Evolutionary conservation across 2,888 invertebrate genomes (phyloP).

Genomic region (Parthenolecanium corni): DNA sequence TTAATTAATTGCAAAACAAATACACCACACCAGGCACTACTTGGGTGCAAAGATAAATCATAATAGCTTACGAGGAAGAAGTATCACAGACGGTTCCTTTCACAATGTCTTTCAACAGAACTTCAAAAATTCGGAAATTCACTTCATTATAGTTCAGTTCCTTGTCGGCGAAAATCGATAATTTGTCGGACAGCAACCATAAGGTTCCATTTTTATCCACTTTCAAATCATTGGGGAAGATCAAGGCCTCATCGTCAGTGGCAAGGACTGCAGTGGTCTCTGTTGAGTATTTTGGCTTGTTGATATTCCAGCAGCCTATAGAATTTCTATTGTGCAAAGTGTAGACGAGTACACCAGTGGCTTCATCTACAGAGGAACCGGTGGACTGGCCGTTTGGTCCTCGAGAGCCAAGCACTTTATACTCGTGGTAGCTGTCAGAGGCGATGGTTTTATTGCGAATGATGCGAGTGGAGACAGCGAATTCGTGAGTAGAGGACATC

Average conservation of each 20-base stretch:
- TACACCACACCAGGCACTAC: no score
- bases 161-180: slow-evolving; percentile 61
- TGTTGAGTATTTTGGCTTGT: slow-evolving; percentile 51
- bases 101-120: slow-evolving; percentile 51
- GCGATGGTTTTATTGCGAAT: slow-evolving; percentile 60
- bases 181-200: slow-evolving; percentile 63
- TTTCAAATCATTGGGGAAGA: slow-evolving; percentile 72
- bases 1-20: no score
- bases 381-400: slow-evolving; percentile 62
- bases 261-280: slow-evolving; percentile 53
- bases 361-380: slow-evolving; percentile 56
- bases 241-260: slow-evolving; percentile 49
- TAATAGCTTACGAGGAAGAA: slow-evolving; percentile 12
- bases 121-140: slow-evolving; percentile 63
- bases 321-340: slow-evolving; percentile 65
- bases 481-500: slow-evolving; percentile 69
- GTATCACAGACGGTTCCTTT: slow-evolving; percentile 52
- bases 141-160: slow-evolving; percentile 50
- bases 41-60: background rate
- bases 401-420: slow-evolving; percentile 60
- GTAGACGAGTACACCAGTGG: slow-evolving; percentile 59
- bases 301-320: slow-evolving; percentile 67
- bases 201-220: slow-evolving; percentile 57
- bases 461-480: slow-evolving; percentile 59
- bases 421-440: slow-evolving; percentile 57